Evolutionary conservation across 37 sponge, comb jelly and placozoan genomes (phyloP), one percentile per base, ranked within the genome.

Genomic region (Cladorhizidae sp.): DNA sequence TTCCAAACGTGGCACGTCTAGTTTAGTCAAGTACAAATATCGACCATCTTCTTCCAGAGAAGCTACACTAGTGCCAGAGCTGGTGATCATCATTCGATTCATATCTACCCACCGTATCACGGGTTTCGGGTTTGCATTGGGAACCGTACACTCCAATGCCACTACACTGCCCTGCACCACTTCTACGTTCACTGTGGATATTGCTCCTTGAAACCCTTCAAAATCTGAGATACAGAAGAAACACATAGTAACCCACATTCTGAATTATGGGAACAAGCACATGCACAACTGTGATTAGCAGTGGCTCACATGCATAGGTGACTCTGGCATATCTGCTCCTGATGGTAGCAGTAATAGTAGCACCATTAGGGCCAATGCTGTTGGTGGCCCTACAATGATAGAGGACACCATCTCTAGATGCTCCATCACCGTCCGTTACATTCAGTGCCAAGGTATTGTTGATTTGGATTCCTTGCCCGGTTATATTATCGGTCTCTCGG

Each of bases 361-460:
- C 40, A 2, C 49, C 43, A 55, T 56, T 21, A 8, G 33, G 3
- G 1, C 88, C 88, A 57, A 89, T 40, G 18, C 54, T 61, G 55
- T 78, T 88, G 57, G 41, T 70, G 45, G 85, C 90, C 17, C 32
- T 18, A 73, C 90, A 89, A 76, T 79, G 65, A 51, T 84, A 89
- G 49, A 29, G 64, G 25, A 83, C 62, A 43, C 89, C 89, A 38
- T 17, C 64, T 29, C 20, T 5, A 61, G 50, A 75, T 37, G 85
- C 85, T 78, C 74, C 41, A 0, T 15, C 51, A 17, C 39, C 76
- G 18, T 84, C 75, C 12, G 57, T 75, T 33, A 89, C 78, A 25
- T 72, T 72, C 5, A 40, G 20, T 3, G 32, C 41, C 42, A 43
- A 71, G 25, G 42, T 18, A 28, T 12, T 5, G 28, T 12, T 59